These are phyloP conservation scores for Tupiocoris notatus DNA, from an alignment of 2,888 invertebrate species.

Conservation along the genomic window DNA sequence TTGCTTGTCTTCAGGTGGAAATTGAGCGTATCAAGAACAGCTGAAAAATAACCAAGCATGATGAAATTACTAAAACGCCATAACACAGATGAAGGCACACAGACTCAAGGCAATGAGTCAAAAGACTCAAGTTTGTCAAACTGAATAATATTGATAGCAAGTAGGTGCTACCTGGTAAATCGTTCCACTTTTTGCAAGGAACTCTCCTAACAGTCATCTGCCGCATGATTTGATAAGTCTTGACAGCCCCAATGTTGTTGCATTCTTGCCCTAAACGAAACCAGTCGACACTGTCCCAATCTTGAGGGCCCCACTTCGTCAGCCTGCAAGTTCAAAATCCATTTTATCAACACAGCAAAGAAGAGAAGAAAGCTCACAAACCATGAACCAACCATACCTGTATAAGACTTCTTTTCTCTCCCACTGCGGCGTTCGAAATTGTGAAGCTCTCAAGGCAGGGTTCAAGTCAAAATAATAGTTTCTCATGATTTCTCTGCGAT, in stretches of 20 bases:
- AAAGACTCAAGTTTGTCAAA: too few species aligned
- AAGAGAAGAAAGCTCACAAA: not conserved
- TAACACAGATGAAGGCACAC: too few species aligned
- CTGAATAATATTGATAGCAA: too few species aligned
- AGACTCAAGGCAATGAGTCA: too few species aligned
- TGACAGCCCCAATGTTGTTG: constrained; percentile 9
- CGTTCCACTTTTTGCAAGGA: not conserved
- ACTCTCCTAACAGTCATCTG: not conserved
- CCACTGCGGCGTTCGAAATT: not conserved
- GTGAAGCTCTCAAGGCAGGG: not conserved
- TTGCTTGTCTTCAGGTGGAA: too few species aligned
- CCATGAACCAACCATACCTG: not conserved
- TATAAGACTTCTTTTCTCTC: not conserved
- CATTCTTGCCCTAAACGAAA: not conserved
- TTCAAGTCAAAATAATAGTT: not conserved
- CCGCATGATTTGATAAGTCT: not conserved
- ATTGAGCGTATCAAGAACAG: too few species aligned
- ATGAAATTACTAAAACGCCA: too few species aligned
- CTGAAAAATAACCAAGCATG: too few species aligned
- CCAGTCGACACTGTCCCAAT: constrained; percentile 5
- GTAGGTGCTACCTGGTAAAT: not conserved
- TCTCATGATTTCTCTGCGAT: not conserved
- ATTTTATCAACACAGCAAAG: not conserved
- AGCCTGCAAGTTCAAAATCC: not conserved
- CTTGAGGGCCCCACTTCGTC: not conserved